Conservation (phyloP, 2,113 vertebrate species). For the Scopus umbretta region DNA sequence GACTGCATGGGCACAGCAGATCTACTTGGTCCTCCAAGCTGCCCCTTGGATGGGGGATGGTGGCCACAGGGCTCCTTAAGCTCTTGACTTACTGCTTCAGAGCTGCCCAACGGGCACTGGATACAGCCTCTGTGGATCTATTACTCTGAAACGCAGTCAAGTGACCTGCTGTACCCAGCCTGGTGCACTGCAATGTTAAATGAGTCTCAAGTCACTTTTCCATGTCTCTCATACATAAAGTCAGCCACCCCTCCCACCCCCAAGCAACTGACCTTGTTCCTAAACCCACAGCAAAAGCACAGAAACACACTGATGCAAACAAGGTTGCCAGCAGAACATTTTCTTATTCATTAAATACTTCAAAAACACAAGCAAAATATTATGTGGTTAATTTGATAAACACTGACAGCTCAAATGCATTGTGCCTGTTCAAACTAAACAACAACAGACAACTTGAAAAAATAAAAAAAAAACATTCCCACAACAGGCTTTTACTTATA, state of each 20-base stretch:
- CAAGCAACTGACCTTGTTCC: background rate
- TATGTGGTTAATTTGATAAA: slow-evolving; percentile 14
- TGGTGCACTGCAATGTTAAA: background rate
- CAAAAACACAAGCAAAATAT: slow-evolving; percentile 6
- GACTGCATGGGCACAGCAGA: background rate
- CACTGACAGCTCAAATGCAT: background rate
- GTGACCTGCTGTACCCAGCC: background rate
- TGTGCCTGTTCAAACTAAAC: slow-evolving; percentile 2
- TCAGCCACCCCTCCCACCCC: background rate
- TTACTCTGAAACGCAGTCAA: background rate
- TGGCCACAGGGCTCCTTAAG: rapidly evolving
- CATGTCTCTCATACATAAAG: background rate
- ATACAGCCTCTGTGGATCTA: background rate
- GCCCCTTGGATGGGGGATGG: background rate
- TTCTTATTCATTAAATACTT: background rate
- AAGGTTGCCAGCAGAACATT: background rate
- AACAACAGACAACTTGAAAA: background rate
- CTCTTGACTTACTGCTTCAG: background rate
- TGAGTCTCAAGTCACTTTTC: background rate
- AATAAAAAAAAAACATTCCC: background rate
- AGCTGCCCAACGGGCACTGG: background rate
- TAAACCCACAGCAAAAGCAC: background rate
- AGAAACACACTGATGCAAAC: background rate
- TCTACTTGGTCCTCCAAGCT: background rate
- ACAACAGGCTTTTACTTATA: background rate